Evolutionary conservation across 2,888 invertebrate species (phyloP).

Genomic region (Arctia plantaginis): DNA sequence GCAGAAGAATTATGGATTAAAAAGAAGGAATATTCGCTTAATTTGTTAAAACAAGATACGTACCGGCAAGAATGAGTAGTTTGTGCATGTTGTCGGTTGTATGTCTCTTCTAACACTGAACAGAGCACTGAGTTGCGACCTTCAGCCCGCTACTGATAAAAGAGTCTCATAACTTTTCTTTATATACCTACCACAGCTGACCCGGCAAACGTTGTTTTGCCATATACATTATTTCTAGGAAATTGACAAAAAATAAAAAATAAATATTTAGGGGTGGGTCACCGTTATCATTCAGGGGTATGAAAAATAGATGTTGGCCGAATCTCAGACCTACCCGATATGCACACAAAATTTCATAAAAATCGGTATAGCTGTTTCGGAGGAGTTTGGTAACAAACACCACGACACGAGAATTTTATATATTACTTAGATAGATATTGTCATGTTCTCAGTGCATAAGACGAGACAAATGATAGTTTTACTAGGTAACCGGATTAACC

Average conservation of each 20-base stretch:
- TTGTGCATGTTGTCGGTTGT: neutral
- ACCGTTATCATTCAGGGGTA: too few species aligned
- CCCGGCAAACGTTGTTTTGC: too few species aligned
- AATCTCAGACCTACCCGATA: too few species aligned
- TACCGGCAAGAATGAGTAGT: constrained; percentile 5
- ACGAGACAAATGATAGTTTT: neutral
- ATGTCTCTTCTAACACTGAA: neutral
- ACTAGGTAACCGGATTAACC: neutral
- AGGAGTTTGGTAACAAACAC: too few species aligned
- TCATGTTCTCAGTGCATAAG: neutral
- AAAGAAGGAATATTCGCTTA: neutral
- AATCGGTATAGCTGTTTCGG: too few species aligned
- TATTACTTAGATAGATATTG: too few species aligned
- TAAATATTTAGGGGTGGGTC: too few species aligned
- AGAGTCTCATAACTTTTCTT: neutral
- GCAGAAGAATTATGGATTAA: neutral
- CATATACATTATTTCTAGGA: too few species aligned
- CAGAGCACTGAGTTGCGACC: neutral
- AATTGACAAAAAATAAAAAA: too few species aligned
- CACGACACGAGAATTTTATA: too few species aligned
- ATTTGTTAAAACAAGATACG: neutral
- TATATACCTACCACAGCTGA: neutral
- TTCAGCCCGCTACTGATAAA: constrained; percentile 1
- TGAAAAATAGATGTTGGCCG: too few species aligned
- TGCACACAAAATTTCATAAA: too few species aligned